Conservation (phyloP, 2,797 vertebrate species). For the Neostethus bicornis region DNA sequence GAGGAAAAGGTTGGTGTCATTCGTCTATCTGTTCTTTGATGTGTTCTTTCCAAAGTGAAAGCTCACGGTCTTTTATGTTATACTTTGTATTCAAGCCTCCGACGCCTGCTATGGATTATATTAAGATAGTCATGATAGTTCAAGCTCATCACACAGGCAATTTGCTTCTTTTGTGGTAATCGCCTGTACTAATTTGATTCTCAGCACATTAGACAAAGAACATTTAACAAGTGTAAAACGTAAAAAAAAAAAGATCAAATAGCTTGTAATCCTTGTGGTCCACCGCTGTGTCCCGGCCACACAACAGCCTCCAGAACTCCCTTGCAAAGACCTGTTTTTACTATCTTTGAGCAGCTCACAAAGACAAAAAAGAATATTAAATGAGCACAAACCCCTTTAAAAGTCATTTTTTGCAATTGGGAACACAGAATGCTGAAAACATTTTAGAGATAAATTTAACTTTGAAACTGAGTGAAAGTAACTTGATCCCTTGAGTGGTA, state of each 20-base stretch:
- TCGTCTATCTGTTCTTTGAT: constrained; percentile 66
- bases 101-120: constrained; percentile 50
- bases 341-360: too few relatives aligned
- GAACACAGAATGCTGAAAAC: too few relatives aligned
- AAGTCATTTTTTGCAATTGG: too few relatives aligned
- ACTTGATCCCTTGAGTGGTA: too few relatives aligned
- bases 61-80: constrained; percentile 59
- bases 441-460: too few relatives aligned
- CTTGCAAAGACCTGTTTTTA: too few relatives aligned
- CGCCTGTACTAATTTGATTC: constrained; percentile 9
- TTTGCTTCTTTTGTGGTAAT: constrained; percentile 43
- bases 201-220: constrained; percentile 19
- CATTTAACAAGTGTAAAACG: not conserved
- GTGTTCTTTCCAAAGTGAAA: constrained; percentile 41
- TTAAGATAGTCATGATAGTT: constrained; percentile 57
- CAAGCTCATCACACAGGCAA: constrained; percentile 50
- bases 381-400: too few relatives aligned
- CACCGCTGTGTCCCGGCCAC: not conserved
- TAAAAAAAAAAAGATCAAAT: not conserved
- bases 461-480: too few relatives aligned
- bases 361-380: not conserved
- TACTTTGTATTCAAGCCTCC: constrained; percentile 48
- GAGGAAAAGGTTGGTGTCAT: constrained; percentile 52
- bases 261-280: not conserved
- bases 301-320: not conserved